Evolutionary conservation across 1,140 invertebrate genomes (phyloP), one percentile per base, ranked within the genome.

Genomic region (Heliothis subflexa): DNA sequence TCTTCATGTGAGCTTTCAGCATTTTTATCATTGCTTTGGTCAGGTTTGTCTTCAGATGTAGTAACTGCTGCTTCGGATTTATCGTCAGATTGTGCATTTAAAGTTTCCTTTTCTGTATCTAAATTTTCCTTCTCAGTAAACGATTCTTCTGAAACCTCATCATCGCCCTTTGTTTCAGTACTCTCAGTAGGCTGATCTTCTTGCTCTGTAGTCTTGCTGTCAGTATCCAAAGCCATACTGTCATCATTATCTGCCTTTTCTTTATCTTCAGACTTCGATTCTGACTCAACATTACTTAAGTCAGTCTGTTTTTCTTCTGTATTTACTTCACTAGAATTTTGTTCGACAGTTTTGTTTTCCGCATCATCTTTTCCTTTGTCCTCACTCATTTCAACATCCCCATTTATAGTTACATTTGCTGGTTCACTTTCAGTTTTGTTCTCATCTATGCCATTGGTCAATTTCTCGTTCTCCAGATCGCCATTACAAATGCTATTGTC

Each of bases 401-500:
- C 47, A 45, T 18, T 50, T 11, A 25, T 14, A 25, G 50, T 33
- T 70, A 10, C 45, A 18, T 64, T 78, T 10, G 16, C 25, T 7
- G 11, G 18, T 25, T 25, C 9, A 52, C 3, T 52, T 50, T 52
- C 45, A 70, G 13, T 52, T 49, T 25, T 61, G 57, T 47, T 57
- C 10, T 49, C 62, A 33, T 73, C 64, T 64, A 50, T 74, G 64
- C 52, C 52, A 66, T 55, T 66, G 9, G 18, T 12, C 3, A 55
- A 14, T 45, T 68, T 68, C 0, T 68, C 74, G 2, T 64, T 76
- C 1, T 33, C 61, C 16, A 52, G 13, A 18, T 64, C 59, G 2
- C 64, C 62, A 77, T 54, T 68, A 45, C 59, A 40, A 74, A 61
- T 14, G 21, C 70, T 72, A 50, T 71, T 81, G 71, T 80, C 18